A percentile compares a stretch with the other conserved stretches of the same genome.
Evolutionary conservation across 2,113 vertebrate genomes (phyloP).

Genomic region (Corvus moneduloides): DNA sequence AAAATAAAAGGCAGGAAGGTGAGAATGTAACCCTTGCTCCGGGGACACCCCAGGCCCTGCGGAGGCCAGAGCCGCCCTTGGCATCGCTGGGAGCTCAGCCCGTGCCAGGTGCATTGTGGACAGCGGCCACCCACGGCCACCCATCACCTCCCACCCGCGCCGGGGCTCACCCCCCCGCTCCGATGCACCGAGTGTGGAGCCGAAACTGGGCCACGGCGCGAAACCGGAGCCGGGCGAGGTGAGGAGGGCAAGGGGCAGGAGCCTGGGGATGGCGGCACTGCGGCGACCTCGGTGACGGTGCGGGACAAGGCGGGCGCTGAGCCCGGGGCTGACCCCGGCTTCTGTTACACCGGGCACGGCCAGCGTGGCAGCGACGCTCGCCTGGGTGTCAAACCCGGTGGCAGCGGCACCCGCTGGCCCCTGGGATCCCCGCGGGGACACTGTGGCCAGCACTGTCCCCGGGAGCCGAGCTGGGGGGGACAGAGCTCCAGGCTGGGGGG

Average conservation of each 20-base stretch:
- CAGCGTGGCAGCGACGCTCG: neutral
- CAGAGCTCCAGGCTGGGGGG: neutral
- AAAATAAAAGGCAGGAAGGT: neutral
- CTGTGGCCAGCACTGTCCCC: neutral
- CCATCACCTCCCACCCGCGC: neutral
- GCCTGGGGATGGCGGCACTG: neutral
- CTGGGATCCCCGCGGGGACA: neutral
- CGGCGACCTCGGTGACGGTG: accelerated
- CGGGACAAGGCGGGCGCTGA: neutral
- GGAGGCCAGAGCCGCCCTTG: neutral
- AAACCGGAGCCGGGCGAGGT: neutral
- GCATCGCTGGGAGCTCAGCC: neutral
- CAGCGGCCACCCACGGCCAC: neutral
- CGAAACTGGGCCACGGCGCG: neutral
- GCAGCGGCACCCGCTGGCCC: neutral
- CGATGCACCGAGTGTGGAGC: accelerated
- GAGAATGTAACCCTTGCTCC: neutral
- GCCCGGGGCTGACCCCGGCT: neutral
- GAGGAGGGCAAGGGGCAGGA: neutral
- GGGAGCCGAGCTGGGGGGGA: neutral
- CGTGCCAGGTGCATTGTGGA: neutral
- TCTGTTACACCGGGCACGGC: neutral
- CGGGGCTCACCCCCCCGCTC: neutral
- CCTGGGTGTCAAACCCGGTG: neutral
- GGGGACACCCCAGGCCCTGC: neutral